These are phyloP conservation scores for Felis chaus DNA, from an alignment of 2,113 vertebrate species.

Conservation along the genomic window DNA sequence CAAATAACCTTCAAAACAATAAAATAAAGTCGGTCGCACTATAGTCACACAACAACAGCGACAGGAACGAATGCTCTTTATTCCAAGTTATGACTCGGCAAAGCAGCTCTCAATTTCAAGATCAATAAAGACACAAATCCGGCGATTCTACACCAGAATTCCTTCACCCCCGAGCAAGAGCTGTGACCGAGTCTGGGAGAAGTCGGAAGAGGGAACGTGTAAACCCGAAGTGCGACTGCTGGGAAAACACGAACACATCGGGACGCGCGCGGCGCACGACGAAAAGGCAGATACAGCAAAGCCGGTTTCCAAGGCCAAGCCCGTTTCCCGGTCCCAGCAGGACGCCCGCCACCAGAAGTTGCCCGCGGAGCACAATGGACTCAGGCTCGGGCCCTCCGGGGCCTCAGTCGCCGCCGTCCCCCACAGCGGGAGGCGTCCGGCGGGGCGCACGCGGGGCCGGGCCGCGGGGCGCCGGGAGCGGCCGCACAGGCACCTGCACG, in stretches of 20 bases:
- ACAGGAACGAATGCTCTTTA: background rate
- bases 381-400: background rate
- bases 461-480: background rate
- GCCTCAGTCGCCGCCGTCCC: too few species aligned
- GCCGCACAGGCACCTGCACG: too few species aligned
- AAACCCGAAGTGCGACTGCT: too few species aligned
- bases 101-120: background rate
- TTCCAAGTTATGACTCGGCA: background rate
- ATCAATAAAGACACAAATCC: background rate
- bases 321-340: background rate
- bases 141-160: background rate
- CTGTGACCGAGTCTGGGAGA: background rate
- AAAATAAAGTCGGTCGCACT: too few species aligned
- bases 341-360: fast-evolving
- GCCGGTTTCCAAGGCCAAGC: background rate
- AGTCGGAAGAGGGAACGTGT: too few species aligned
- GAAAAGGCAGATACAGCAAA: background rate
- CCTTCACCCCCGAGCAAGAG: background rate
- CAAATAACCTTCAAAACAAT: too few species aligned
- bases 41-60: background rate
- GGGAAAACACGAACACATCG: too few species aligned
- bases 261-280: background rate
- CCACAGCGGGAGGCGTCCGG: background rate
- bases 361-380: background rate
- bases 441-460: background rate